A percentile compares a stretch with the other conserved stretches of the same genome.
phyloP scores from a whole-genome alignment of 1,140 invertebrate species.

The Antheraea mylitta region DNA sequence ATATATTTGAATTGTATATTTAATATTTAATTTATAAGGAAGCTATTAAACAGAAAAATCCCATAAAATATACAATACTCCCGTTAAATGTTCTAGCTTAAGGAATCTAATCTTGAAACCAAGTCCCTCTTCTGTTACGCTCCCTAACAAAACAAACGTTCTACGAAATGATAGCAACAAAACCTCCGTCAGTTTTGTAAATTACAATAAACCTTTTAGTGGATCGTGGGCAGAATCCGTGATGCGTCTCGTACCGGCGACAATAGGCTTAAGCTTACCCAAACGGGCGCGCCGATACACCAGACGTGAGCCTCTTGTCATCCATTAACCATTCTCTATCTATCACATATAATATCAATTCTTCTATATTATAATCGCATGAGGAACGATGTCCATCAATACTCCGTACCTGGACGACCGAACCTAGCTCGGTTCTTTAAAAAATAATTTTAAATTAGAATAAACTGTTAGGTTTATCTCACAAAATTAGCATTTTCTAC shows the following conservation, averaged over 20 bases:
- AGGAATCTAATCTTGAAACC: conserved; percentile 33
- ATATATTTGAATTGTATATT: no score
- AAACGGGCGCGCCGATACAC: conserved; percentile 36
- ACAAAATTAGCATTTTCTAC: no score
- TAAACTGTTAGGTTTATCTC: no score
- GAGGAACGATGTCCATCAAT: conserved; percentile 14
- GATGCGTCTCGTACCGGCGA: conserved; percentile 53
- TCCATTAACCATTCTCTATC: conserved; percentile 55
- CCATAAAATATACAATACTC: no score
- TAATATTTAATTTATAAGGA: no score
- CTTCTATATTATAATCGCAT: background rate
- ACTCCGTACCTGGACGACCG: no score
- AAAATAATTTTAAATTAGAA: no score
- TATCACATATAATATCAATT: conserved; percentile 1
- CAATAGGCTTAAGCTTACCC: conserved; percentile 57
- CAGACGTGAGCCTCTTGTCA: conserved; percentile 48
- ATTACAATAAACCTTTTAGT: conserved; percentile 71
- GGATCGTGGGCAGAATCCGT: conserved; percentile 63
- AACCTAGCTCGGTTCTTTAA: no score
- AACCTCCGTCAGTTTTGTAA: conserved; percentile 70
- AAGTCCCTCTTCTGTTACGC: conserved; percentile 28
- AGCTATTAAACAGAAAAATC: no score
- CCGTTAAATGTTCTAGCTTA: background rate
- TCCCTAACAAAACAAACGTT: conserved; percentile 49
- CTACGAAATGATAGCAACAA: conserved; percentile 51